Base-by-base conservation (phyloP, 2,888 invertebrate species). In the Anagyrus pseudococci region DNA sequence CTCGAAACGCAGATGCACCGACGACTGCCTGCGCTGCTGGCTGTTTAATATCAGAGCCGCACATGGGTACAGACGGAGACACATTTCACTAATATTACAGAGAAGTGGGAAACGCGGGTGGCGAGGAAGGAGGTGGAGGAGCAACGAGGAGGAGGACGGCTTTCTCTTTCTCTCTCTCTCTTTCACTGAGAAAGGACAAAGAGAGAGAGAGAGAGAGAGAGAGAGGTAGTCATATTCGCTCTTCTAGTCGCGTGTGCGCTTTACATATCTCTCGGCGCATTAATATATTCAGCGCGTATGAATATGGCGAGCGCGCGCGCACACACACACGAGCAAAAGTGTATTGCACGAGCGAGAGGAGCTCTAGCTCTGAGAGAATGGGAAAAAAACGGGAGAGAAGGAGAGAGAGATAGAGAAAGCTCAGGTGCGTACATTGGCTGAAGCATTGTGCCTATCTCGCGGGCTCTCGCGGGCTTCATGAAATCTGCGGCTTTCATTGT, bases 251-350 rank as follows among this genome's bases (percentile, higher is more conserved):
- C 71, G 50, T 50, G 67, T 70, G 64, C 72, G 73, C 70, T 75
- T 75, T 74, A 75, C 75, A 72, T 76, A 77, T 61, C 75, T 77
- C 74, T 72, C 69, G 67, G 69, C 69, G 75, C 74, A 78, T 79
- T 80, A 80, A 80, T 79, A 78, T 79, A 80, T 78, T 80, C 80
- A 80, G 75, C 77, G 73, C 75, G 73, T 77, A 78, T 78, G 80
- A 79, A 80, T 78, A 77, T 79, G 75, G 69, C 66, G 68, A 47
- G 43, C 26, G 46, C 52, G 22, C 26, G 41, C 48, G 37, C 13
- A 20, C 29, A 68, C 50, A 61, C 61, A 48, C 41, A 43, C 40
- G 22, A 33, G 26, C 48, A 61, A 62, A 62, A 66, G 70, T 70
- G 59, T 65, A 67, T 63, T 72, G 64, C 66, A 33, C 17, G 25